Percentiles rank a stretch among this genome's conserved stretches.
Evolutionary conservation across 2,113 vertebrate genomes (phyloP).

Genomic region (Alligator mississippiensis): DNA sequence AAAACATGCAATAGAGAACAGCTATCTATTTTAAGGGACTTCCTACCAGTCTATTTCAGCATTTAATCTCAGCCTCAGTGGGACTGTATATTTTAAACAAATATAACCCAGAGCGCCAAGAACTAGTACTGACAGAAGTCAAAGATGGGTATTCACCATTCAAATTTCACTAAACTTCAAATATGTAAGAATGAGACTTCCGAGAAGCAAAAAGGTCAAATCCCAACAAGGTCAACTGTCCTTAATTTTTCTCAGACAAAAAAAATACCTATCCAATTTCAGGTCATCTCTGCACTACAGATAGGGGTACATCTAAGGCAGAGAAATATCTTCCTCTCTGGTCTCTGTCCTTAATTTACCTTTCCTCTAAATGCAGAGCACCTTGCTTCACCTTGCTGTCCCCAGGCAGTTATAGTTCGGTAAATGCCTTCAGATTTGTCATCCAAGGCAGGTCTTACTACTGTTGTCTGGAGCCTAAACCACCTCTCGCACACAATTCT

Average conservation of each 20-base stretch:
- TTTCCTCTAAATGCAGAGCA: too few species aligned
- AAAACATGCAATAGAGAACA: background rate
- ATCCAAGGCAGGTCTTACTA: background rate
- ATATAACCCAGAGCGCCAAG: background rate
- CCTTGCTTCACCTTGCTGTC: too few species aligned
- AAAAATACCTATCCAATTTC: too few species aligned
- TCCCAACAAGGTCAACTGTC: background rate
- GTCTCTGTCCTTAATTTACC: too few species aligned
- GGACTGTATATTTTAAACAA: background rate
- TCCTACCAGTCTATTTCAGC: background rate
- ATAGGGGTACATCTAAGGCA: too few species aligned
- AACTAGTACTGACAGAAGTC: background rate
- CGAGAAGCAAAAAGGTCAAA: background rate
- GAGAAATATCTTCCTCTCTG: too few species aligned
- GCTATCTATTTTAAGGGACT: background rate
- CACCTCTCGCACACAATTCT: rapidly evolving
- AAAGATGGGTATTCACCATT: background rate
- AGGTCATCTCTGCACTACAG: too few species aligned
- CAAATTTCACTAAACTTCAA: background rate
- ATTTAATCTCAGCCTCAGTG: background rate
- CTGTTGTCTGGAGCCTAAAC: background rate
- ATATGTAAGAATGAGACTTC: background rate
- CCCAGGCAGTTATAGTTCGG: too few species aligned
- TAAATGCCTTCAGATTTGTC: background rate
- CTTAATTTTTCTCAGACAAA: too few species aligned